Base-by-base conservation (phyloP, 2,888 invertebrate species). In the Periphyllus acericola region DNA sequence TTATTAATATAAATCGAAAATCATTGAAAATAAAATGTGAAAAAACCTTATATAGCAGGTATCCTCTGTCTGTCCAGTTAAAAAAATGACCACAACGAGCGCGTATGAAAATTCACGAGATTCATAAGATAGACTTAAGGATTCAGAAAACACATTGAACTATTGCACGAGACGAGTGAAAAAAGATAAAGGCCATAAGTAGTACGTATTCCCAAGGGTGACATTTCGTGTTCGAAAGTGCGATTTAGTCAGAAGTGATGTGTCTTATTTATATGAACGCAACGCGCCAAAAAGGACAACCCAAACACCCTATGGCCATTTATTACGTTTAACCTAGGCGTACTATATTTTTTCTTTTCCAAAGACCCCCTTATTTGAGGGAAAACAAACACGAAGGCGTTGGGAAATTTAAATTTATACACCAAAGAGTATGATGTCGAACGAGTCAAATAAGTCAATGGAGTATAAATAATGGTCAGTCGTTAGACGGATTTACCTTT, bases 221-320 rank as follows among this genome's bases (percentile, higher is more conserved):
- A 87, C 87, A 87, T 87, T 87, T 87, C 72, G 87, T 60, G 87
- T 80, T 81, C 40, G 87, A 81, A 87, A 87, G 87, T 74, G 87
- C 87, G 87, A 87, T 87, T 87, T 87, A 80, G 87, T 87, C 87
- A 87, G 80, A 87, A 87, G 87, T 75, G 87, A 87, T 87, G 87
- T 87, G 87, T 87, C 87, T 87, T 87, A 87, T 87, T 87, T 87
- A 87, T 87, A 81, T 66, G 74, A 87, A 87, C 80, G 87, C 72
- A 87, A 87, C 87, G 87, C 60, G 55, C 60, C 34, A 87, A 87
- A 81, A 86, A 87, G 80, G 87, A 81, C 87, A 66, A 81, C 80
- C 87, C 66, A 66, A 87, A 81, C 87, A 81, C 87, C 87, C 87
- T 46, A 81, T 36, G 66, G 87, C 87, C 87, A 87, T 87, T 87